Percentiles rank a stretch among this genome's conserved stretches.
These are phyloP conservation scores for Promerops cafer DNA, from an alignment of 2,113 vertebrate genomes.

Conservation along the genomic window DNA sequence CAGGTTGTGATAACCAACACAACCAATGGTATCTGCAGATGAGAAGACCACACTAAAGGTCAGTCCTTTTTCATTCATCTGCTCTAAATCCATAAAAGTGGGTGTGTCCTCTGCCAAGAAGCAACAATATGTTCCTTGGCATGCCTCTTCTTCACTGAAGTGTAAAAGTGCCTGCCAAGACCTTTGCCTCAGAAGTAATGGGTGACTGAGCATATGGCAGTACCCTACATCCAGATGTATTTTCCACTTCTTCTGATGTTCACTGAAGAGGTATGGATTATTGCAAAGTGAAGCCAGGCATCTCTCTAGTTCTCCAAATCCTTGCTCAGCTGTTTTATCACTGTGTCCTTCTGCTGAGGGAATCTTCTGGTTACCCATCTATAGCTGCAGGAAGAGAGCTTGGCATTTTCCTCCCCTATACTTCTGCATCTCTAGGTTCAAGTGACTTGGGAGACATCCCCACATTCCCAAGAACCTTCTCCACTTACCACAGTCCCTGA, in stretches of 20 bases:
- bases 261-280: not conserved
- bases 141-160: not conserved
- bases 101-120: not conserved
- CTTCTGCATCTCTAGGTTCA: not conserved
- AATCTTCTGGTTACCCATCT: not conserved
- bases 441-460: not conserved
- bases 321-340: not conserved
- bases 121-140: not conserved
- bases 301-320: not conserved
- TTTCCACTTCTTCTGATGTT: not conserved
- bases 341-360: not conserved
- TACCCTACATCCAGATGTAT: not conserved
- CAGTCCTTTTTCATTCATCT: not conserved
- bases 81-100: not conserved
- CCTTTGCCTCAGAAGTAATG: not conserved
- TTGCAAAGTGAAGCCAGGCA: not conserved
- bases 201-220: not conserved
- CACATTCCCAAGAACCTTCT: not conserved
- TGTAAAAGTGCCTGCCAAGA: not conserved
- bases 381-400: not conserved
- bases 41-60: not conserved
- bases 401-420: not conserved
- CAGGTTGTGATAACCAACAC: not conserved
- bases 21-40: not conserved
- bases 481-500: not conserved